Base-by-base conservation (phyloP, 2,797 vertebrate genomes). In the Bradypodion ventrale region DNA sequence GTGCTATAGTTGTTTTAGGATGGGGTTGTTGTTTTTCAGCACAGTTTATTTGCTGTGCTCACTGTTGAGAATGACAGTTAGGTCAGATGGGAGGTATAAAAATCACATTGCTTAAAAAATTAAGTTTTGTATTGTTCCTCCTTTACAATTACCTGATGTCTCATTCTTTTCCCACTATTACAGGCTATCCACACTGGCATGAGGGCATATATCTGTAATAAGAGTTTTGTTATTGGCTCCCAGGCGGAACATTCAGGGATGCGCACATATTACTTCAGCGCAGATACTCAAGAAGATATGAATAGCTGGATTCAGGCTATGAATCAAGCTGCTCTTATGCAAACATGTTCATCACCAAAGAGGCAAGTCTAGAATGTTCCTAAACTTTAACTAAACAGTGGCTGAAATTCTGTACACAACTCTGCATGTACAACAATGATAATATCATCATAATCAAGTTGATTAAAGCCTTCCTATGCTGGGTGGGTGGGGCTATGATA, bases 261-360 rank as follows among this genome's bases (percentile, higher is more conserved):
- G 98, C 94, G 99, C 93, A 99, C 98, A 0, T 99, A 99, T 95
- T 99, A 97, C 97, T 99, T 99, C 97, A 99, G 98, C 75, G 98
- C 99, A 0, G 99, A 99, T 93, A 99, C 98, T 74, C 97, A 97
- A 85, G 98, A 99, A 94, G 99, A 99, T 90, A 98, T 99, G 98
- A 99, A 97, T 56, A 96, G 97, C 85, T 99, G 99, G 99, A 97
- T 99, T 94, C 95, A 96, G 88, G 98, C 98, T 92, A 99, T 99
- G 99, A 99, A 99, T 93, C 98, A 99, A 95, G 98, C 99, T 59
- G 98, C 98, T 7, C 98, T 98, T 93, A 97, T 99, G 97, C 97
- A 99, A 94, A 97, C 96, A 91, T 96, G 96, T 84, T 95, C 96
- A 1, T 95, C 95, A 1, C 88, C 97, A 87, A 98, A 97, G 94